A percentile compares a stretch with the other conserved stretches of the same genome.
Evolutionary conservation across 2,888 invertebrate species (phyloP).

Genomic region (Ametastegia equiseti): DNA sequence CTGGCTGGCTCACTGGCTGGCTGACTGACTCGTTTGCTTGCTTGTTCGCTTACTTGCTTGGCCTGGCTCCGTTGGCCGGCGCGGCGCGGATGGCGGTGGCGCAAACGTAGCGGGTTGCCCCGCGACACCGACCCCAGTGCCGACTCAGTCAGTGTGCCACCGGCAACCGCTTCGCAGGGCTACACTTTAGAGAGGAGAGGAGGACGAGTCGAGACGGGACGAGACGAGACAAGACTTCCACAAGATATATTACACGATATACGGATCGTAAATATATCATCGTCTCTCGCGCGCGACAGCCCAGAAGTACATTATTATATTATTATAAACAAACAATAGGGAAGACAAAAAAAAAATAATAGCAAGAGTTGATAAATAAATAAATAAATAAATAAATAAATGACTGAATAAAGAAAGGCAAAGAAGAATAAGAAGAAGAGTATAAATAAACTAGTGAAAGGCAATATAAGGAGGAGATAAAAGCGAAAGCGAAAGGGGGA

Average conservation of each 20-base stretch:
- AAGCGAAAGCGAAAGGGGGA: background rate
- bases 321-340: too few relatives aligned
- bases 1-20: slow-evolving; percentile 21
- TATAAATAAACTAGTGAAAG: too few relatives aligned
- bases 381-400: too few relatives aligned
- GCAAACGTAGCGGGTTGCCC: slow-evolving; percentile 69
- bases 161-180: slow-evolving; percentile 68
- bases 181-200: slow-evolving; percentile 56
- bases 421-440: background rate
- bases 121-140: slow-evolving; percentile 59
- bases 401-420: background rate
- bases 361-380: too few relatives aligned
- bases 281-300: slow-evolving; percentile 58
- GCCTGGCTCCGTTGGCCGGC: background rate
- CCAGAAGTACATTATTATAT: too few relatives aligned
- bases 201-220: too few relatives aligned
- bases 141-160: slow-evolving; percentile 76
- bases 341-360: background rate
- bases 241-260: too few relatives aligned
- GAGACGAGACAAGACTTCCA: too few relatives aligned
- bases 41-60: background rate
- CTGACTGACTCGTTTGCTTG: slow-evolving; percentile 1
- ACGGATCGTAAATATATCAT: too few relatives aligned
- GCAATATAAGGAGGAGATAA: background rate
- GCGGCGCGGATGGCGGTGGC: slow-evolving; percentile 24